A percentile compares a stretch with the other conserved stretches of the same genome.
These are phyloP conservation scores for Rhorus exstirpatorius DNA, from an alignment of 2,888 invertebrate species.

Conservation along the genomic window DNA sequence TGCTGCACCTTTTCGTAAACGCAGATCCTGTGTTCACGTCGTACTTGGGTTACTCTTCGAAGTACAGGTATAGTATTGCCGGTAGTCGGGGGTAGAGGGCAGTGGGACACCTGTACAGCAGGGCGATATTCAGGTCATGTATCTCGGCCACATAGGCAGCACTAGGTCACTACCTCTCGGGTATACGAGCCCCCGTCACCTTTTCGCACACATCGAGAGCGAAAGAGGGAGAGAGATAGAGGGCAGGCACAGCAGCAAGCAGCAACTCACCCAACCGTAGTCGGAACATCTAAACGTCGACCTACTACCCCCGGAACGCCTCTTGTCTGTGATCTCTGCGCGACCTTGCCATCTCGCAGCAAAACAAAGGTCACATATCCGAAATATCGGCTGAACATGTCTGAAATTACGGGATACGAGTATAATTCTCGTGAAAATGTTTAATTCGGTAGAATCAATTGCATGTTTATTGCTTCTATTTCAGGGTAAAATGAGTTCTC, in stretches of 20 bases:
- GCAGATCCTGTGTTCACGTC: constrained; percentile 31
- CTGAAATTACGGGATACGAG: background rate
- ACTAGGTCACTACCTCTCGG: constrained; percentile 83
- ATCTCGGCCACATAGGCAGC: constrained; percentile 83
- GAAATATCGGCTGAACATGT: constrained; percentile 10
- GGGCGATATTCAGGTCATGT: constrained; percentile 84
- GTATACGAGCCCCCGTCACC: constrained; percentile 69
- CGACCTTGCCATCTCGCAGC: constrained; percentile 29
- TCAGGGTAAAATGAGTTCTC: no score
- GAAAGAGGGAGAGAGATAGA: constrained; percentile 40
- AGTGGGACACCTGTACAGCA: constrained; percentile 84
- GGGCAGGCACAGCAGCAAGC: constrained; percentile 32
- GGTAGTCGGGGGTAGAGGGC: constrained; percentile 79
- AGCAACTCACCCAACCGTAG: constrained; percentile 31
- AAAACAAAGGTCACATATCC: constrained; percentile 51
- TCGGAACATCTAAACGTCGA: constrained; percentile 41
- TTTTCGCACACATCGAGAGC: constrained; percentile 60
- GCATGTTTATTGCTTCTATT: no score
- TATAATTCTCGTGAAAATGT: background rate
- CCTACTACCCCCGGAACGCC: constrained; percentile 44
- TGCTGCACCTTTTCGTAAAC: constrained; percentile 26
- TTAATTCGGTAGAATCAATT: constrained; percentile 9
- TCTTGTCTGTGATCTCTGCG: constrained; percentile 45
- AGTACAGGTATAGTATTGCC: constrained; percentile 44
- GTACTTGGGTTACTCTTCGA: constrained; percentile 29